phyloP scores from a whole-genome alignment of 2,797 vertebrate species.

The Pitangus sulphuratus region DNA sequence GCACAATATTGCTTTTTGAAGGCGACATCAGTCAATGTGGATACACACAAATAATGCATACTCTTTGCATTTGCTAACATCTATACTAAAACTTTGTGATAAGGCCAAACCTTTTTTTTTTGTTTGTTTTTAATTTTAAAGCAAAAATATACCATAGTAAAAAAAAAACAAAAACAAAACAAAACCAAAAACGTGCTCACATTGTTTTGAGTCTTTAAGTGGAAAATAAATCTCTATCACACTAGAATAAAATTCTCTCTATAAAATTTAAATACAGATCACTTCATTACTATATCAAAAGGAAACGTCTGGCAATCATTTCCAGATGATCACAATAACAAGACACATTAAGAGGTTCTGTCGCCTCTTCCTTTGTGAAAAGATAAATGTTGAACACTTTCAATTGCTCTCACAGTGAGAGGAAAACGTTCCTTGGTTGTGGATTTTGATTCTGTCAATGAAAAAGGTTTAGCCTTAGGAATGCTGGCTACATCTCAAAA shows the following conservation, averaged over 20 bases:
- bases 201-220: constrained; percentile 71
- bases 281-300: constrained; percentile 76
- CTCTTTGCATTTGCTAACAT: constrained; percentile 76
- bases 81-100: constrained; percentile 77
- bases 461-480: constrained; percentile 83
- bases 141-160: constrained; percentile 78
- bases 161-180: constrained; percentile 76
- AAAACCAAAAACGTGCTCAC: constrained; percentile 18
- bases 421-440: constrained; percentile 45
- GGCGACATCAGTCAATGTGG: constrained; percentile 75
- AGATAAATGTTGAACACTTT: constrained; percentile 60
- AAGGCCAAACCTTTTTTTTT: constrained; percentile 79
- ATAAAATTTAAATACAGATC: constrained; percentile 81
- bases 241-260: constrained; percentile 82
- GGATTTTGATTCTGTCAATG: constrained; percentile 66
- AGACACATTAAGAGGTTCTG: constrained; percentile 73
- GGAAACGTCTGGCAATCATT: constrained; percentile 75
- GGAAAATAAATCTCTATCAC: constrained; percentile 83
- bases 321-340: constrained; percentile 79
- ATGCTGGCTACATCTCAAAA: constrained; percentile 76
- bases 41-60: constrained; percentile 77
- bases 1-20: constrained; percentile 80
- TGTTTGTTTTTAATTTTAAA: constrained; percentile 71
- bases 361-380: constrained; percentile 63
- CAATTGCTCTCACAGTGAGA: constrained; percentile 52